phyloP scores from a whole-genome alignment of 2,797 vertebrate genomes.

The Scomberomorus guttatus region DNA sequence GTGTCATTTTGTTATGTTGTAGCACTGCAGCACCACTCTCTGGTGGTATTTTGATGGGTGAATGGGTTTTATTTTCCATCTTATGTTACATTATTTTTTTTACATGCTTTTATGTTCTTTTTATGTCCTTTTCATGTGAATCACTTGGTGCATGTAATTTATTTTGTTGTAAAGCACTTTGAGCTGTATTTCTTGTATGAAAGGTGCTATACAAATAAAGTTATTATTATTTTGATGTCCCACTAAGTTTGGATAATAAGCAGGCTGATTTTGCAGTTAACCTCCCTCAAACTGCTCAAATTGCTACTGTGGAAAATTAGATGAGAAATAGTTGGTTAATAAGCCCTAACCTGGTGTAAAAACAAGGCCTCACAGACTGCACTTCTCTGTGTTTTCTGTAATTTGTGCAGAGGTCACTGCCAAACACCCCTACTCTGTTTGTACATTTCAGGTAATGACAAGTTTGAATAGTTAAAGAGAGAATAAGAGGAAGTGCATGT shows the following conservation, averaged over 20 bases:
- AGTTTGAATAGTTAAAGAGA: neutral
- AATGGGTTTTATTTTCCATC: no score
- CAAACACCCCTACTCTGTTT: neutral
- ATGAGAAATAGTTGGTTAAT: conserved; percentile 8
- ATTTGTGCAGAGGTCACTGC: conserved; percentile 2
- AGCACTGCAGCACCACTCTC: conserved; percentile 59
- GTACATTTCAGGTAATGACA: conserved; percentile 32
- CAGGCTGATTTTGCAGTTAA: neutral
- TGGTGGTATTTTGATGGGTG: conserved; percentile 25
- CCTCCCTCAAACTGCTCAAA: neutral
- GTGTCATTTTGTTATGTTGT: neutral
- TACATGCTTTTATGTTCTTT: no score
- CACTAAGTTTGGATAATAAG: neutral
- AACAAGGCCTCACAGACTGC: conserved; percentile 39
- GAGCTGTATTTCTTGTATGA: no score
- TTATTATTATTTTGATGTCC: neutral
- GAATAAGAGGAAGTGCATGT: conserved; percentile 19
- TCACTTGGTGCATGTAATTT: no score
- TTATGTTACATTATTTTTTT: no score
- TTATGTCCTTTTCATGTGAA: no score
- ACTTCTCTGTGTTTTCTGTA: conserved; percentile 11
- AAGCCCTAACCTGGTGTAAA: neutral
- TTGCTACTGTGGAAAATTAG: neutral
- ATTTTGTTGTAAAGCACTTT: no score
- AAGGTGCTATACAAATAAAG: no score